These are phyloP conservation scores for Lepidothrix coronata DNA, from an alignment of 2,113 vertebrate species.

Conservation along the genomic window DNA sequence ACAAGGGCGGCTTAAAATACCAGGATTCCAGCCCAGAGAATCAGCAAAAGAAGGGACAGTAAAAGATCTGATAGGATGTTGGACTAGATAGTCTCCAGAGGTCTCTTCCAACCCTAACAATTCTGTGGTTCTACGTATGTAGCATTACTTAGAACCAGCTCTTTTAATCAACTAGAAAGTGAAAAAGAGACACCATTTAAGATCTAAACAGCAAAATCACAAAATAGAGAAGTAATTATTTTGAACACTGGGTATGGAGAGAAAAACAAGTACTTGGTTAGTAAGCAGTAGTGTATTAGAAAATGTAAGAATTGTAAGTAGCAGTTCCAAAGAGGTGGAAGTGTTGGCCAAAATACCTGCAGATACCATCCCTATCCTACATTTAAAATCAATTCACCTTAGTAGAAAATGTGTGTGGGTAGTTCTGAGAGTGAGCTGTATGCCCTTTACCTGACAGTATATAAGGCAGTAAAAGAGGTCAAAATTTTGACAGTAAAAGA, in stretches of 20 bases:
- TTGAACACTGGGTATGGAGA: not conserved
- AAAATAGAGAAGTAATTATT: not conserved
- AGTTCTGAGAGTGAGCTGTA: not conserved
- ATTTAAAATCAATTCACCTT: not conserved
- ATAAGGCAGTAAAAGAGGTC: not conserved
- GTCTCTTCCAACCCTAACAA: not conserved
- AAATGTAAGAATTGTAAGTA: not conserved
- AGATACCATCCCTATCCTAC: not conserved
- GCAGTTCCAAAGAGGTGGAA: not conserved
- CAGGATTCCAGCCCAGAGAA: not conserved
- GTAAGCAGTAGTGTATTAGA: not conserved
- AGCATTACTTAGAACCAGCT: not conserved
- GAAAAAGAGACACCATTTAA: not conserved
- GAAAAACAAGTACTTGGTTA: not conserved
- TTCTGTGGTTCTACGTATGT: not conserved
- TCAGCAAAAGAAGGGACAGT: not conserved
- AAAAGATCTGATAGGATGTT: not conserved
- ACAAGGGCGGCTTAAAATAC: not conserved
- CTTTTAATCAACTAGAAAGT: not conserved
- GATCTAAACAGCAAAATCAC: not conserved
- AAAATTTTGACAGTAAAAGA: not conserved
- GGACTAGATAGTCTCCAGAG: not conserved
- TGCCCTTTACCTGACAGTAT: not conserved
- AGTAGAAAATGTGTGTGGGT: not conserved
- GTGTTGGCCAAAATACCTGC: not conserved